Evolutionary conservation across 2,888 invertebrate species (phyloP), one percentile per base, ranked within the genome.

Genomic region (Dioctria linearis): DNA sequence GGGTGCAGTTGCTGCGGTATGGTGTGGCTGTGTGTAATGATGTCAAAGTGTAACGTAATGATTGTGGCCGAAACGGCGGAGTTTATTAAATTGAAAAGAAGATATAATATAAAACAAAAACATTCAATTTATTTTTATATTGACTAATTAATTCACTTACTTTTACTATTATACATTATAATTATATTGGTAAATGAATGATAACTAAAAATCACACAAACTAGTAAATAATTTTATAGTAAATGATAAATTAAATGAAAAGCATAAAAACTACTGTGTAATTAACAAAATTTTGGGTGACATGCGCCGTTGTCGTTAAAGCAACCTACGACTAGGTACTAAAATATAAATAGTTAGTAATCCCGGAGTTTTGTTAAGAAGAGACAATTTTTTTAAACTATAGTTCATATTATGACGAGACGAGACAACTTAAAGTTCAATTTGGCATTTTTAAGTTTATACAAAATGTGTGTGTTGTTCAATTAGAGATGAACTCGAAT

Each of bases 81-180:
- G 61, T 25, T 61, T 25, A 25, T n/a, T 13, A 61, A 61, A 13
- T 6, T 61, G 61, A 13, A 13, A 11, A 61, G 4, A 5, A 25
- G 6, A 13, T 61, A 43, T 4, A 66, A 4, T 46, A 13, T 40
- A 61, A 40, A 40, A 76, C 8, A 63, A 46, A 76, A 46, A 37
- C 46, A 76, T 76, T 63, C 13, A 63, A 46, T 76, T 76, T 76
- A 76, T 76, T 76, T 76, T 76, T 76, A 6, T 76, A 76, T 76
- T 46, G 63, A 76, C 46, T 75, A 75, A 61, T 39, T 76, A 37
- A 63, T 8, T 63, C 40, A 63, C 63, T 63, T 63, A 8, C 25
- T 25, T 25, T 25, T 25, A 25, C 25, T 25, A 25, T 25, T 25
- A 25, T 25, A 25, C 2, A 25, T 25, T 25, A 25, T 8, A 54